Evolutionary conservation across 2,113 vertebrate genomes (phyloP), one percentile per base, ranked within the genome.

Genomic region (Prionailurus bengalensis): DNA sequence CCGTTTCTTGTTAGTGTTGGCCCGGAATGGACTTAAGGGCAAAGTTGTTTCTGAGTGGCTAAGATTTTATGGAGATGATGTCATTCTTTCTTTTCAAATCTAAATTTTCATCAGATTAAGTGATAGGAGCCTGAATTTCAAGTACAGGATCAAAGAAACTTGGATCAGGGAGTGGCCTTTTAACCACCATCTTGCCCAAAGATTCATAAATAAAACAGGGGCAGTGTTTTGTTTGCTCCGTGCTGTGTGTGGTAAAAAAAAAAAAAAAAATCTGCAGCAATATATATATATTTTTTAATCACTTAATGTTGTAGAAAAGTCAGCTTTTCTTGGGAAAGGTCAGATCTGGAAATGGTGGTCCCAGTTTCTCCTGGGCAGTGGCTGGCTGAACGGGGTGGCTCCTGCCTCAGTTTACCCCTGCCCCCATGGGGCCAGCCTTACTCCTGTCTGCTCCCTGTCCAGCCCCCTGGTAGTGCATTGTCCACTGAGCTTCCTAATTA

Each of bases 1-100:
- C 12, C 1, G 0, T 13, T 3, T 19, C 0, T 13, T 48, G 0
- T 9, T 31, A 53, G 33, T 7, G 27, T 53, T 42, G 36, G n/a
- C 16, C n/a, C 55, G 31, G 55, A 29, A n/a, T 15, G 23, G 79
- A 45, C 39, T 16, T 33, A 31, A n/a, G 9, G 17, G 29, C 45
- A 6, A 2, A 29, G 91, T 81, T 4, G 0, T 71, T 91, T 80
- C 29, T 33, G 19, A 81, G 4, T 25, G 42, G 48, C n/a, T 58
- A 0, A 17, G 1, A 58, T 10, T 71, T 63, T 31, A 1, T 11
- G 51, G 61, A 2, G 1, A 5, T 10, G 58, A 19, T 12, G 4
- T 71, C 8, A 0, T 65, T 63, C 39, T 63, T 85, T 65, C 25
- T 91, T 68, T 48, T 48, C 63, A 70, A 17, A 48, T 61, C 33